These are phyloP conservation scores for Glaucidium brasilianum DNA, from an alignment of 2,113 vertebrate species.

Conservation along the genomic window DNA sequence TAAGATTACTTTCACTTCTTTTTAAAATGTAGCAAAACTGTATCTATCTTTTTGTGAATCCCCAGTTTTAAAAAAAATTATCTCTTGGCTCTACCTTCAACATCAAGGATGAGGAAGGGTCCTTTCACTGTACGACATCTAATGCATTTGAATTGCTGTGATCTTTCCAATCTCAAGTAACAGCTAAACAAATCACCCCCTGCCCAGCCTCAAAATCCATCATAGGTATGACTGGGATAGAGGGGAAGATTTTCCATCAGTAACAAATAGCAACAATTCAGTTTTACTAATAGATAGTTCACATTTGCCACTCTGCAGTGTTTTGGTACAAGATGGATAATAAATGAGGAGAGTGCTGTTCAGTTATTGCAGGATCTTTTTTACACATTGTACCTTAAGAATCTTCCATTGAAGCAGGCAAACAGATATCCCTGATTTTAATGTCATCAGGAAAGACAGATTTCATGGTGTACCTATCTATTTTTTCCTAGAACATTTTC, in stretches of 20 bases:
- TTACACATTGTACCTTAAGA: not conserved
- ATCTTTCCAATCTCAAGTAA: not conserved
- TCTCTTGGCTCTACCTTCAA: not conserved
- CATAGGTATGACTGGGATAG: not conserved
- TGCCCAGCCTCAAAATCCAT: not conserved
- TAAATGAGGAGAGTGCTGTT: not conserved
- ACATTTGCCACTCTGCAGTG: not conserved
- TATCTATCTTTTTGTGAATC: not conserved
- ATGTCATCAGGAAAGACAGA: not conserved
- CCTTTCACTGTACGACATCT: not conserved
- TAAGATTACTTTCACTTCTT: not conserved
- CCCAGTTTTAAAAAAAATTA: rapidly evolving
- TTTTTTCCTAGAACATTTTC: not conserved
- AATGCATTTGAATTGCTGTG: not conserved
- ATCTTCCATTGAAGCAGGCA: not conserved
- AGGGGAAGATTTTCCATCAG: not conserved
- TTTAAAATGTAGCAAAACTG: not conserved
- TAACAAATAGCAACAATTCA: not conserved
- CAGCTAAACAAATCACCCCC: not conserved
- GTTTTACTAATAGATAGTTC: not conserved
- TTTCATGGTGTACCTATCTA: not conserved
- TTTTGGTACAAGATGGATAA: not conserved
- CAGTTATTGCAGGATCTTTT: not conserved
- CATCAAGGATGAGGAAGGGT: not conserved
- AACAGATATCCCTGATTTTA: not conserved